Evolutionary conservation across 2,888 invertebrate genomes (phyloP), one percentile per base, ranked within the genome.

Genomic region (Drosophila prolongata): DNA sequence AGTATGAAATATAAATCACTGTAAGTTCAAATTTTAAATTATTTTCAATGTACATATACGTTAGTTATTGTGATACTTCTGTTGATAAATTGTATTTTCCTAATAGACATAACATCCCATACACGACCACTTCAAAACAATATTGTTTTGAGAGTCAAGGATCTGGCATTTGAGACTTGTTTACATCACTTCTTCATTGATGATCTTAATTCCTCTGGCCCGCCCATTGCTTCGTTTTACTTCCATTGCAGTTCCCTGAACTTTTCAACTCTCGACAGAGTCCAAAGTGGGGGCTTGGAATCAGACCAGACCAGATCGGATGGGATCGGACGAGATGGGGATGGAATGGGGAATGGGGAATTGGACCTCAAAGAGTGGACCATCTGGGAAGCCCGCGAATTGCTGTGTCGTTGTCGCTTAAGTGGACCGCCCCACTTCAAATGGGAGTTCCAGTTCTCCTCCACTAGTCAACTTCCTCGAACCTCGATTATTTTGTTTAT

Each of bases 401-500:
- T 46, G 35, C 50, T 42, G 30, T 50, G 30, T 50, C 13, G 46
- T 49, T 59, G 56, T 24, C 44, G 65, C 46, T 83, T 67, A 76
- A 79, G 79, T 74, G 77, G 66, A 37, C 42, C 42, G 42, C 27
- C 68, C 54, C 64, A 68, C 68, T 80, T 62, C 50, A 71, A 77
- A 70, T 68, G 75, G 64, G 56, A 67, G 55, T 52, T 46, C n/a
- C 49, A 67, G 55, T 52, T 46, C 16, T 54, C 16, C 42, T 13
- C 10, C 11, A 19, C 9, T 40, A 13, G 44, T 49, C 19, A 30
- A 4, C 46, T 19, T 40, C 46, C 47, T 24, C 34, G 11, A 3
- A 6, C n/a, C 38, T 34, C 75, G 82, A 79, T 77, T 58, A 79
- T 59, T 79, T 85, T 80, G 86, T 85, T 82, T 79, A 77, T 70